phyloP scores from a whole-genome alignment of 2,797 vertebrate genomes.

The Erpetoichthys calabaricus region DNA sequence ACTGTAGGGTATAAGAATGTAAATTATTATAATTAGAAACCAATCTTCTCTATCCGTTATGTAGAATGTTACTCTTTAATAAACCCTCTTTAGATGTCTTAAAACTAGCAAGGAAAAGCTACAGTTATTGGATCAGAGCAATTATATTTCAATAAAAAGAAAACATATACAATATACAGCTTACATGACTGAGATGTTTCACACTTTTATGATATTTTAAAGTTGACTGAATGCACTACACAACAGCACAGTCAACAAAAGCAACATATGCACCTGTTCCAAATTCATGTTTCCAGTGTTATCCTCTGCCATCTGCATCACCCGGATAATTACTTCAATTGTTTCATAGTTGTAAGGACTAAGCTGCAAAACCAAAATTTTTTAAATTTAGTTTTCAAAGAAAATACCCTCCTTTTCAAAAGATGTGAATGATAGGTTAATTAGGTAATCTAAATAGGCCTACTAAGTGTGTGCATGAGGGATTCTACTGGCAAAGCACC shows the following conservation, averaged over 20 bases:
- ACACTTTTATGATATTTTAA: no score
- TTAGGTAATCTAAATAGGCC: neutral
- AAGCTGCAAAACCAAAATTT: constrained; percentile 50
- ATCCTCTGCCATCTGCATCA: constrained; percentile 69
- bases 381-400: neutral
- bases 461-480: neutral
- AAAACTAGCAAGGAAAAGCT: no score
- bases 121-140: no score
- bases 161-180: no score
- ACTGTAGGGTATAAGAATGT: constrained; percentile 2
- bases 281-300: constrained; percentile 56
- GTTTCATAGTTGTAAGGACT: constrained; percentile 90
- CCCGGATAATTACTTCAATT: constrained; percentile 71
- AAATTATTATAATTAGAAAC: constrained; percentile 8
- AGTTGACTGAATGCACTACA: no score
- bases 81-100: no score
- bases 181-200: no score
- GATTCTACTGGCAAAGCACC: no score
- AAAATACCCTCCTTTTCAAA: neutral
- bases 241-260: no score
- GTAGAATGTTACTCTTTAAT: neutral
- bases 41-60: neutral
- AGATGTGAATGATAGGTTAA: neutral
- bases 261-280: constrained; percentile 52
- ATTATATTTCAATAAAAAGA: no score